phyloP scores from a whole-genome alignment of 2,797 vertebrate species.

The Ataeniobius toweri region DNA sequence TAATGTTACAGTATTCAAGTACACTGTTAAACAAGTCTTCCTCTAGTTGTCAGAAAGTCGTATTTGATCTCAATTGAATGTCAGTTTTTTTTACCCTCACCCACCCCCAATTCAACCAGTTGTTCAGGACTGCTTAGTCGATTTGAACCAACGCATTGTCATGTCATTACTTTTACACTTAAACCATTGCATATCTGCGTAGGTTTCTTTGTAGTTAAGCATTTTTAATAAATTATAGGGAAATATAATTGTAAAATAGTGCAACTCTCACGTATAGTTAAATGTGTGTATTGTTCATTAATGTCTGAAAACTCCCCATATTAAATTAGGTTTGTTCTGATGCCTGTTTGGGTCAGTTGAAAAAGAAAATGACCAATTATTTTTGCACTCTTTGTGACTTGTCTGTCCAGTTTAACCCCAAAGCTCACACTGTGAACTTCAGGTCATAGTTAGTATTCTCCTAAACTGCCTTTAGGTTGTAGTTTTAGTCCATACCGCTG shows the following conservation, averaged over 20 bases:
- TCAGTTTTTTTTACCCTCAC: neutral
- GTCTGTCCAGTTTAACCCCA: slow-evolving; percentile 2
- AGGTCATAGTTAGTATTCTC: neutral
- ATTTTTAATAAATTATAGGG: too few relatives aligned
- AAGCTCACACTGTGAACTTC: neutral
- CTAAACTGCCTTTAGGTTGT: neutral
- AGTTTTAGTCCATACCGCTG: neutral
- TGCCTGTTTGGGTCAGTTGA: too few relatives aligned
- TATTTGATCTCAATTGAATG: neutral
- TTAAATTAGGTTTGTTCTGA: too few relatives aligned
- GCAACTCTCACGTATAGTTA: too few relatives aligned
- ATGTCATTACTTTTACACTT: neutral
- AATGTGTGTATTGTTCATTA: too few relatives aligned
- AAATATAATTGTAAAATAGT: too few relatives aligned
- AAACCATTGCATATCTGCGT: too few relatives aligned
- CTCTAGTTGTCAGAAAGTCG: neutral
- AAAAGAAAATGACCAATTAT: neutral
- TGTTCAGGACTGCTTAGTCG: neutral
- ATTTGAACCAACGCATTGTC: neutral
- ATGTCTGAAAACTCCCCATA: too few relatives aligned
- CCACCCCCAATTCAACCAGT: neutral
- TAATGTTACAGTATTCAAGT: neutral
- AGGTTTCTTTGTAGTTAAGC: too few relatives aligned
- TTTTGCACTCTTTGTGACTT: neutral
- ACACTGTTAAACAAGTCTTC: neutral